Percentiles rank a stretch among this genome's conserved stretches.
Evolutionary conservation across 2,113 vertebrate genomes (phyloP).

Genomic region (Chunga burmeisteri): DNA sequence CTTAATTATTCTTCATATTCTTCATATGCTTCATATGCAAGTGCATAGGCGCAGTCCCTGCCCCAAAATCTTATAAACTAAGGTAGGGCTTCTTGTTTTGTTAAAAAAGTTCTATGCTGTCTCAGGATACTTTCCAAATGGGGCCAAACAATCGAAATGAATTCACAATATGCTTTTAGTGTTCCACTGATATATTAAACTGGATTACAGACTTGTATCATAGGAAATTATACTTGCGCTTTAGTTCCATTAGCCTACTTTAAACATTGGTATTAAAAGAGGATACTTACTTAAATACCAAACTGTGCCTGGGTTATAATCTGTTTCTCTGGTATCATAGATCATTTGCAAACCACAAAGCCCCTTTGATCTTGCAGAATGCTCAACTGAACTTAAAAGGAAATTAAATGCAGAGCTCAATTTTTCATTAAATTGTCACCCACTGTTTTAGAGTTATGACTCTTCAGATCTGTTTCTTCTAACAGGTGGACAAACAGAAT

Average conservation of each 20-base stretch:
- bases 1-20: background rate
- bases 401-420: constrained; percentile 73
- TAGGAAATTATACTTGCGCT: constrained; percentile 37
- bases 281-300: constrained; percentile 63
- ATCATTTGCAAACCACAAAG: constrained; percentile 68
- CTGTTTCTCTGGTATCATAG: constrained; percentile 66
- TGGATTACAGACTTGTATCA: constrained; percentile 58
- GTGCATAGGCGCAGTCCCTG: background rate
- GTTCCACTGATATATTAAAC: constrained; percentile 30
- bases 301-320: constrained; percentile 61
- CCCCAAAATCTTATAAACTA: background rate
- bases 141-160: background rate
- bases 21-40: background rate
- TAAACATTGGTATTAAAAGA: constrained; percentile 63
- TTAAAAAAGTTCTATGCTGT: background rate
- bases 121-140: background rate
- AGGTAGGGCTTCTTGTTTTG: background rate
- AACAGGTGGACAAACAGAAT: constrained; percentile 73
- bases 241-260: constrained; percentile 65
- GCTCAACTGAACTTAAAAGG: constrained; percentile 70
- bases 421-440: constrained; percentile 77
- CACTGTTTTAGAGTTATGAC: constrained; percentile 72
- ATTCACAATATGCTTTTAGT: constrained; percentile 42
- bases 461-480: constrained; percentile 66
- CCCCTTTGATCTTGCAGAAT: constrained; percentile 70